Conservation (phyloP, 1,140 invertebrate species). For the Papilio glaucus region DNA sequence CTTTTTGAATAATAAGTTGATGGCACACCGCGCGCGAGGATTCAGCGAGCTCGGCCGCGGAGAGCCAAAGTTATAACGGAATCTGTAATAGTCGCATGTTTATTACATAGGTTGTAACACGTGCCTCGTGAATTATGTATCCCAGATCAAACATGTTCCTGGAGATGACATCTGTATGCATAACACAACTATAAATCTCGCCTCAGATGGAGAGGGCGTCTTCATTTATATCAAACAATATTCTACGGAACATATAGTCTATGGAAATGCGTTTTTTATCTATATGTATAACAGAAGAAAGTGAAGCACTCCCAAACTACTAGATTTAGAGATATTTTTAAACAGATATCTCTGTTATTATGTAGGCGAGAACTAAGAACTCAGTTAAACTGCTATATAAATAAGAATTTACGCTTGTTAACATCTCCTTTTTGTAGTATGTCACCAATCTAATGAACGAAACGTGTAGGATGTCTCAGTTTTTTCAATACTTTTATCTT, state of each 20-base stretch:
- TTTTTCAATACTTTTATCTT: no score
- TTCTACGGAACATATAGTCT: not conserved
- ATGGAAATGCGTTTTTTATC: not conserved
- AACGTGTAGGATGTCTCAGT: no score
- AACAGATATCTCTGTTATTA: no score
- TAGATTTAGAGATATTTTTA: no score
- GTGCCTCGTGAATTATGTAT: conserved; percentile 29
- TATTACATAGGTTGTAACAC: conserved; percentile 21
- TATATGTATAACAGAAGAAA: not conserved
- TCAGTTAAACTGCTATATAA: no score
- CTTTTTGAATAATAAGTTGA: no score
- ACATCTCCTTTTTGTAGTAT: no score
- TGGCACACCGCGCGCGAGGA: not conserved
- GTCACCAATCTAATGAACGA: no score
- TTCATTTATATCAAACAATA: conserved; percentile 8
- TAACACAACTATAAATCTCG: conserved; percentile 18
- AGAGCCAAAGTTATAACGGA: conserved; percentile 17
- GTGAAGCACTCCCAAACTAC: no score
- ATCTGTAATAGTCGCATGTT: conserved; percentile 16
- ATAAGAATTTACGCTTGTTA: no score
- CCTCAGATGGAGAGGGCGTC: not conserved
- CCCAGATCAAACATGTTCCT: conserved; percentile 23
- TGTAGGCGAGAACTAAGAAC: no score
- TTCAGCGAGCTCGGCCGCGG: not conserved
- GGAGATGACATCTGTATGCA: conserved; percentile 24